These are phyloP conservation scores for Sebastes melanostomus DNA, from an alignment of 2,797 vertebrate genomes.

Conservation along the genomic window DNA sequence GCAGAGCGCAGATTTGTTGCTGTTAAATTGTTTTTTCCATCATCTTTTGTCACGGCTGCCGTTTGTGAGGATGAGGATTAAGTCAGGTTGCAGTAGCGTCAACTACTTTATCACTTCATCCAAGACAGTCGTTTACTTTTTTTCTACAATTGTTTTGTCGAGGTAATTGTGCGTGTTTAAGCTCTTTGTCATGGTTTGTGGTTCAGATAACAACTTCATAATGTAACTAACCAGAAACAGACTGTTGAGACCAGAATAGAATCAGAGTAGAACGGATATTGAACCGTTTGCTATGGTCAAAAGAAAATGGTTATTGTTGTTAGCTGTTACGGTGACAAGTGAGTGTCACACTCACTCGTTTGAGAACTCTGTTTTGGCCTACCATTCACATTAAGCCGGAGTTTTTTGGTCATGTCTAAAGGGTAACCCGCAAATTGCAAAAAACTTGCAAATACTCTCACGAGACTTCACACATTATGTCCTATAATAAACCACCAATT, in stretches of 20 bases:
- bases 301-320: no score
- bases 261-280: no score
- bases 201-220: not conserved
- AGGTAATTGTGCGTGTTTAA: not conserved
- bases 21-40: not conserved
- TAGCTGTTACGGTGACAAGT: no score
- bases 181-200: not conserved
- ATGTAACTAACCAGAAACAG: not conserved
- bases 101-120: slow-evolving; percentile 11
- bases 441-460: no score
- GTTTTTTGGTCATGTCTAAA: no score
- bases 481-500: not conserved
- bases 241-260: not conserved
- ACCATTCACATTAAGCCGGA: no score
- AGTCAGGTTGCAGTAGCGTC: not conserved
- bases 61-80: slow-evolving; percentile 4
- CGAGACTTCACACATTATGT: not conserved
- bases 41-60: not conserved
- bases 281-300: no score
- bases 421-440: no score
- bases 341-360: no score
- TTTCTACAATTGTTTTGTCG: not conserved
- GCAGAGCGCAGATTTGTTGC: slow-evolving; percentile 23
- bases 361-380: no score
- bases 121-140: not conserved